Evolutionary conservation across 2,888 invertebrate genomes (phyloP), one percentile per base, ranked within the genome.

Genomic region (Parnassius orleans): DNA sequence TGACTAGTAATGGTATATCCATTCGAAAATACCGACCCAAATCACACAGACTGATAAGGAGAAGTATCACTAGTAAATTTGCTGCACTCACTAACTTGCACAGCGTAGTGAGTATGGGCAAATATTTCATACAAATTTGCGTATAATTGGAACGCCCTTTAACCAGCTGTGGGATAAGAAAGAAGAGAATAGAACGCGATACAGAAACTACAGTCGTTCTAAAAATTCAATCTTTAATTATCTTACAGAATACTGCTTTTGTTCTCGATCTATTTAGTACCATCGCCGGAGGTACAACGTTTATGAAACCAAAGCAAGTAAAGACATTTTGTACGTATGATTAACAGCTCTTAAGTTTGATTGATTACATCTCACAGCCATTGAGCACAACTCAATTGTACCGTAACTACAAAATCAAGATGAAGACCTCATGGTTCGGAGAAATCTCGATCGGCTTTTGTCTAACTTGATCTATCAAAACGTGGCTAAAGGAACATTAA

Each of bases 381-480:
- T 69, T 65, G 67, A 68, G 67, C 71, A 76, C 70, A 68, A 73
- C 78, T 79, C 78, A 78, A 79, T 79, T 72, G 73, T 63, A 71
- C 71, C 76, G 77, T 80, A 78, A 81, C 70, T 81, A 79, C 77
- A 78, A 76, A 73, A 79, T 65, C 64, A 66, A 79, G 77, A 86
- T 86, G 81, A 87, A 86, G 84, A 76, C 81, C 81, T 82, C 76
- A 76, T 72, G 69, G 68, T 71, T 74, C 70, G 76, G 74, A 80
- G 81, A 83, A 84, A 83, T 77, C 74, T 78, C 73, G 74, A 79
- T 75, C 77, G 79, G 73, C 77, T 81, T 80, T 83, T 83, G 78
- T 84, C 83, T 87, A 88, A 87, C 83, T 82, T 79, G 76, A 81
- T 78, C 85, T 82, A 85, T 87, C 85, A 81, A 80, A 83, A 76